Evolutionary conservation across 2,888 invertebrate genomes (phyloP).

Genomic region (Leptopterna dolabrata): DNA sequence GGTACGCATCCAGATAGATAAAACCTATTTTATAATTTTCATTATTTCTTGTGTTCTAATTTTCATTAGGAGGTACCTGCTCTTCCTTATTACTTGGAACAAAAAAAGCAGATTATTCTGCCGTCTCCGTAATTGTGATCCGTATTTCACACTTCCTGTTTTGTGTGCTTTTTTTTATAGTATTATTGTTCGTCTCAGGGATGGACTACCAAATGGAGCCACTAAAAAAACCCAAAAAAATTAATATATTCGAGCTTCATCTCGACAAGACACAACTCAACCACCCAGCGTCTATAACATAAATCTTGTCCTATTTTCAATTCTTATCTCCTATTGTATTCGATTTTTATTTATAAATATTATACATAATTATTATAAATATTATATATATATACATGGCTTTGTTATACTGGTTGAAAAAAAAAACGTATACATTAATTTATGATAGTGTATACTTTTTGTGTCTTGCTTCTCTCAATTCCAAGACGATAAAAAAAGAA

Average conservation of each 20-base stretch:
- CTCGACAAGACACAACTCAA: conserved; percentile 48
- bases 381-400: conserved; percentile 52
- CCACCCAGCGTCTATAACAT: conserved; percentile 35
- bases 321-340: conserved; percentile 49
- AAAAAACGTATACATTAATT: conserved; percentile 28
- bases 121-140: too few species aligned
- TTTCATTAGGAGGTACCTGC: too few species aligned
- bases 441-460: conserved; percentile 23
- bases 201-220: conserved; percentile 71
- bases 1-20: too few species aligned
- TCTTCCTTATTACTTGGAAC: too few species aligned
- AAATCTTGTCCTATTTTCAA: conserved; percentile 48
- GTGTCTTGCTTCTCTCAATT: conserved; percentile 49
- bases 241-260: conserved; percentile 6
- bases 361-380: conserved; percentile 53
- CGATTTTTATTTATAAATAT: conserved; percentile 51
- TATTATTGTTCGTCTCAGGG: conserved; percentile 67
- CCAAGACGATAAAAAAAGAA: conserved; percentile 32
- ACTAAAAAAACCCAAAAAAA: conserved; percentile 39
- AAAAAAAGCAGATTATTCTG: too few species aligned
- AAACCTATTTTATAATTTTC: too few species aligned
- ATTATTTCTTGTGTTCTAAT: too few species aligned
- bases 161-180: not conserved
- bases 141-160: too few species aligned
- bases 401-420: conserved; percentile 47